phyloP scores from a whole-genome alignment of 2,888 invertebrate genomes.

The Ectobius pallidus region DNA sequence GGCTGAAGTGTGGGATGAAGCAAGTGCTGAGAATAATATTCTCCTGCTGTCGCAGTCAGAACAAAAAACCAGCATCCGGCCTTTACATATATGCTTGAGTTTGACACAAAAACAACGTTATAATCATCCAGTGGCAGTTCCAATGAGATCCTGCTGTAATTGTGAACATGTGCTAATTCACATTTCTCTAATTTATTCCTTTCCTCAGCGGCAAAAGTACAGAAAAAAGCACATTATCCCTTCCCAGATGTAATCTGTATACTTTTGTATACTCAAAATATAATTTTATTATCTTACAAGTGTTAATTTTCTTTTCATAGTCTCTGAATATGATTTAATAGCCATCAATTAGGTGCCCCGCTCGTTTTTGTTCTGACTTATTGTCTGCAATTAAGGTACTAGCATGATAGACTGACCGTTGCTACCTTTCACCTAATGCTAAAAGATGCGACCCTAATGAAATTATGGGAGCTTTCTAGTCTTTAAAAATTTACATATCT shows the following conservation, averaged over 20 bases:
- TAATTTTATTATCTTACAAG: not conserved
- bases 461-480: too few species aligned
- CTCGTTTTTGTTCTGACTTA: not conserved
- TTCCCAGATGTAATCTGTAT: not conserved
- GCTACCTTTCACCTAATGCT: too few species aligned
- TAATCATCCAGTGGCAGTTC: constrained; percentile 11
- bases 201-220: not conserved
- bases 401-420: too few species aligned
- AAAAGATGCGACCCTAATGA: too few species aligned
- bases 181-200: not conserved
- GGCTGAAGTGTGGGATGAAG: not conserved
- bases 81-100: not conserved
- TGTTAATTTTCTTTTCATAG: constrained; percentile 15
- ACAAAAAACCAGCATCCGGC: constrained; percentile 16
- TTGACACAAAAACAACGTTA: not conserved
- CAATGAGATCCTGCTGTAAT: not conserved
- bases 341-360: not conserved
- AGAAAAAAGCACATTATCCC: not conserved
- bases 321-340: constrained; percentile 14
- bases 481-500: too few species aligned
- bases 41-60: too few species aligned
- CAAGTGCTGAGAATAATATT: not conserved
- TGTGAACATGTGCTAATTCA: not conserved
- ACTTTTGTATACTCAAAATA: not conserved
- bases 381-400: not conserved